Evolutionary conservation across 2,888 invertebrate genomes (phyloP).

Genomic region (Crossocerus cetratus): DNA sequence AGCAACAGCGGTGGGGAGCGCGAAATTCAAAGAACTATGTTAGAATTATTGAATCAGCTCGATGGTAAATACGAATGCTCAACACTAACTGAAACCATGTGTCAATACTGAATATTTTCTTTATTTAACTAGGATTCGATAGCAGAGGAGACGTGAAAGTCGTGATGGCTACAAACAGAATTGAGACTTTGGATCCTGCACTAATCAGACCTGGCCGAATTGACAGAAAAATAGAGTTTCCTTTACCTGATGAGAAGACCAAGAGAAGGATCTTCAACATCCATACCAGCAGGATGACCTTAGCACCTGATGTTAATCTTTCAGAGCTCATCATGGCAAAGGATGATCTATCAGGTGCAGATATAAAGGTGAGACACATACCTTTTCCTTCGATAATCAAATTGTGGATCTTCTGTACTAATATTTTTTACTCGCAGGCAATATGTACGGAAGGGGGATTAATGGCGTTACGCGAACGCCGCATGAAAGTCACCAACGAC

Average conservation of each 20-base stretch:
- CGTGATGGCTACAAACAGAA: conserved; percentile 98
- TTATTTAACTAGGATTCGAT: conserved; percentile 67
- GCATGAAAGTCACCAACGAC: conserved; percentile 99
- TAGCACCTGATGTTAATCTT: conserved; percentile 97
- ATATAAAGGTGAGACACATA: conserved; percentile 85
- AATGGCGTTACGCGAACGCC: conserved; percentile 96
- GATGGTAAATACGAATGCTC: conserved; percentile 88
- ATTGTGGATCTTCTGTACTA: background rate
- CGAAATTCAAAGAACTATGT: conserved; percentile 99
- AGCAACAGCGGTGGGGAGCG: conserved; percentile 99
- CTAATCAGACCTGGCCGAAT: conserved; percentile 99
- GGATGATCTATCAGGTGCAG: conserved; percentile 98
- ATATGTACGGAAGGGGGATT: conserved; percentile 99
- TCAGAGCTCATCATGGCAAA: conserved; percentile 99
- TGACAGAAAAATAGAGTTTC: conserved; percentile 99
- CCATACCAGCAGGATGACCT: conserved; percentile 99
- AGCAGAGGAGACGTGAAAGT: conserved; percentile 81
- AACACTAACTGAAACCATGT: conserved; percentile 78
- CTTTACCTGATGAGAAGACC: conserved; percentile 99
- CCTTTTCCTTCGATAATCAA: background rate
- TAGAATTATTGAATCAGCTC: conserved; percentile 97
- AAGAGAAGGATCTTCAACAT: conserved; percentile 97
- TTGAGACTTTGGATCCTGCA: conserved; percentile 99
- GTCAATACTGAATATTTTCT: conserved; percentile 11
- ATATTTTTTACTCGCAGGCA: conserved; percentile 80